Percentiles rank a stretch among this genome's conserved stretches.
phyloP scores from a whole-genome alignment of 2,797 vertebrate genomes.

The Sebastes jordani region DNA sequence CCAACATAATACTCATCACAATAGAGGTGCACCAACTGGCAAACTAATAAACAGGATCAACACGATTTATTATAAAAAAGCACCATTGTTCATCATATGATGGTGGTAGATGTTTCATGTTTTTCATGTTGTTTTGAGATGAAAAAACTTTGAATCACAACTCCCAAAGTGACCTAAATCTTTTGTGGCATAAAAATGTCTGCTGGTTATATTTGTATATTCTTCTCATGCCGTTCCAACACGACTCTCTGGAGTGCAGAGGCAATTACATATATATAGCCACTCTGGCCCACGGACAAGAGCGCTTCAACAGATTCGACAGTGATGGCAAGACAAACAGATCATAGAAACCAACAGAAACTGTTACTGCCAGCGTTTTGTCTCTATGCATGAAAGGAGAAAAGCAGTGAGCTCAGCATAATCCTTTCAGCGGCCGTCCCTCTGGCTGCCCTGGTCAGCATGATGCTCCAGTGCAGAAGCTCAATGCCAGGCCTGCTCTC shows the following conservation, averaged over 20 bases:
- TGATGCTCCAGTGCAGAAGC: slow-evolving; percentile 78
- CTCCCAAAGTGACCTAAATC: neutral
- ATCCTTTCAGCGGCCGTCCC: slow-evolving; percentile 78
- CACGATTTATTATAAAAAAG: neutral
- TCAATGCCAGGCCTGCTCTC: slow-evolving; percentile 72
- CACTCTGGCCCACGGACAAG: slow-evolving; percentile 3
- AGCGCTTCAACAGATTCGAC: slow-evolving; percentile 35
- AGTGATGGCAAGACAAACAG: slow-evolving; percentile 64
- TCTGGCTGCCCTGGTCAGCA: slow-evolving; percentile 74
- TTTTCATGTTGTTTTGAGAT: neutral
- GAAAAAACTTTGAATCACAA: neutral
- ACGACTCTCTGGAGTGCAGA: neutral
- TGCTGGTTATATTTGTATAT: neutral
- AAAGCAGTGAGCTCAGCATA: slow-evolving; percentile 80
- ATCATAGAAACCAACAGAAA: slow-evolving; percentile 79
- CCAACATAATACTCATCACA: slow-evolving; percentile 67
- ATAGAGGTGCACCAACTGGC: slow-evolving; percentile 53
- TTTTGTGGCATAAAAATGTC: neutral
- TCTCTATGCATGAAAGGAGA: slow-evolving; percentile 68
- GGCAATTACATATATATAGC: neutral
- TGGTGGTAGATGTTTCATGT: neutral
- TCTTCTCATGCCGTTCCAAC: neutral
- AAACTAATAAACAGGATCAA: slow-evolving; percentile 40
- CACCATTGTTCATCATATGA: neutral
- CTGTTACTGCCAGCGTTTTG: slow-evolving; percentile 79